A percentile compares a stretch with the other conserved stretches of the same genome.
Evolutionary conservation across 2,113 vertebrate genomes (phyloP).

Genomic region (Hyperoodon ampullatus): DNA sequence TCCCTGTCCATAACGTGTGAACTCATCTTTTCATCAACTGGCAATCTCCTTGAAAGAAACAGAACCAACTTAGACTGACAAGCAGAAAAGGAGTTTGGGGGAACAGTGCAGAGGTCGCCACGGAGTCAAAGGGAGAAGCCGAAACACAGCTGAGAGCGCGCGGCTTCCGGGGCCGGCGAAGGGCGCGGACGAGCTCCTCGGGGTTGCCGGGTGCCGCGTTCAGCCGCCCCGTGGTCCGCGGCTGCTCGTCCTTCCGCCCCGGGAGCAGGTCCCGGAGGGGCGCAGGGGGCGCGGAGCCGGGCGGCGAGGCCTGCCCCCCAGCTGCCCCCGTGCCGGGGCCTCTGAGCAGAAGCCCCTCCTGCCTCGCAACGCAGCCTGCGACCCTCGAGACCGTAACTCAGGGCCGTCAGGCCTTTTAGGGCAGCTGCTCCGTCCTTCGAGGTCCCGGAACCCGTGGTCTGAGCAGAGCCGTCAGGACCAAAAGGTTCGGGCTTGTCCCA

Average conservation of each 20-base stretch:
- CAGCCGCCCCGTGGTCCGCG: too few species aligned
- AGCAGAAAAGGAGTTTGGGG: background rate
- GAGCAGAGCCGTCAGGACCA: background rate
- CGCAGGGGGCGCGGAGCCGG: background rate
- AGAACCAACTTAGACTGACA: background rate
- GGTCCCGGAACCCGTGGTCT: background rate
- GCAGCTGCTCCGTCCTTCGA: background rate
- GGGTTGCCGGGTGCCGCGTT: too few species aligned
- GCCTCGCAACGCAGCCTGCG: too few species aligned
- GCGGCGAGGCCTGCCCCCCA: too few species aligned
- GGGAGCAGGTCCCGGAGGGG: background rate
- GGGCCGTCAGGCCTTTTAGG: background rate
- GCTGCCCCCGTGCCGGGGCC: background rate
- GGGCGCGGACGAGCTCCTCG: fast-evolving
- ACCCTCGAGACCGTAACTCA: background rate
- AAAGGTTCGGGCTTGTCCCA: background rate
- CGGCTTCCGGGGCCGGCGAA: fast-evolving
- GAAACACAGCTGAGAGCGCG: too few species aligned
- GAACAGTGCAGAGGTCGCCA: background rate
- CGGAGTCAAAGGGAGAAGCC: background rate
- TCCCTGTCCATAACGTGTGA: background rate
- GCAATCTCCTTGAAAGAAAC: background rate
- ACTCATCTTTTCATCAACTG: background rate
- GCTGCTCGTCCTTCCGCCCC: background rate
- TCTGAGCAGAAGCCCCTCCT: too few species aligned